Conservation (phyloP, 2,797 vertebrate species). For the Antrozous pallidus region DNA sequence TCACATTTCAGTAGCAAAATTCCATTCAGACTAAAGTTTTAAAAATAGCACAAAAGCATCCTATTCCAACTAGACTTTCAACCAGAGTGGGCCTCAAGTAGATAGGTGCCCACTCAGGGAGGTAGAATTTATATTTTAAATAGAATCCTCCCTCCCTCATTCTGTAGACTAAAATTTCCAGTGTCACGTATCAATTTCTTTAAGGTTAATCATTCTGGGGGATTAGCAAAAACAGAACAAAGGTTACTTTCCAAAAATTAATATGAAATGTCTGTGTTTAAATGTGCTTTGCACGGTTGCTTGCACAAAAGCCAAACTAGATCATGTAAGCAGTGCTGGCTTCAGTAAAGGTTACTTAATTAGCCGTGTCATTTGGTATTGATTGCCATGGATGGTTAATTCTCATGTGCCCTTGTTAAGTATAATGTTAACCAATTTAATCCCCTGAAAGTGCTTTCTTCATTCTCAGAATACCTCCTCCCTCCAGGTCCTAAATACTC, state of each 20-base stretch:
- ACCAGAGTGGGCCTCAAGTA: not conserved
- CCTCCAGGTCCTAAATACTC: not conserved
- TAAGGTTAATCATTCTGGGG: not conserved
- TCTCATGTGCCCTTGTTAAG: conserved; percentile 45
- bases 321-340: conserved; percentile 46
- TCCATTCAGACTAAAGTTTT: conserved; percentile 8
- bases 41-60: not conserved
- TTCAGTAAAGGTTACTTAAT: conserved; percentile 68
- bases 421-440: conserved; percentile 27
- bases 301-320: conserved; percentile 59
- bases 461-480: not conserved
- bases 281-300: not conserved
- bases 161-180: not conserved
- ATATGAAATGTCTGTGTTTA: not conserved
- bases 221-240: not conserved
- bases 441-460: not conserved
- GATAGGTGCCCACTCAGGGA: not conserved
- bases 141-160: not conserved
- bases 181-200: not conserved
- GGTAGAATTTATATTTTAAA: not conserved
- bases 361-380: conserved; percentile 58
- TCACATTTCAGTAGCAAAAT: not conserved
- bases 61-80: not conserved
- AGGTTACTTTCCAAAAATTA: not conserved
- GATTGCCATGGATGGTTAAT: conserved; percentile 49